Evolutionary conservation across 2,888 invertebrate genomes (phyloP), one percentile per base, ranked within the genome.

Genomic region (Aphodius sticticus): DNA sequence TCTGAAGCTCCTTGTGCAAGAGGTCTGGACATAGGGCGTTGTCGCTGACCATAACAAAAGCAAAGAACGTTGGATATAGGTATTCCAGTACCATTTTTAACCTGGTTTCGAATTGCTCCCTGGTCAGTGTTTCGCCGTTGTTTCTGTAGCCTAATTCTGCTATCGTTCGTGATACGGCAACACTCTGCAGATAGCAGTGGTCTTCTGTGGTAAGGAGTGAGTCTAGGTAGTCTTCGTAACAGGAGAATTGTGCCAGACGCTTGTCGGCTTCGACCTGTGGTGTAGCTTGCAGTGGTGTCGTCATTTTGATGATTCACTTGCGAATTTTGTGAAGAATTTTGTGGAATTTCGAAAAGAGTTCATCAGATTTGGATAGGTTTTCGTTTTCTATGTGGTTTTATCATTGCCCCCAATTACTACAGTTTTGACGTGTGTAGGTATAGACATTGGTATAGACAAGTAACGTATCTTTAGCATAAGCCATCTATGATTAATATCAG

Each of bases 151-250:
- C 97, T 83, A 96, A 90, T 86, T 95, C 94, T 16, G 95, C 95
- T 69, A 97, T 90, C 85, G 92, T 92, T 76, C 95, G 91, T 0
- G 95, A 93, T 36, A 93, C 90, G n/a, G 90, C 90, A 76, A 93
- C 92, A 87, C 94, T 96, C 85, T 93, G 92, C 71, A 97, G 89
- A 86, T 95, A 96, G 82, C 92, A 92, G 4, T 95, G 89, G 89
- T 97, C 97, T 80, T 92, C 90, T 0, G 92, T 90, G 26, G 93
- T 94, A 74, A 95, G 92, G 77, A 96, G 92, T 0, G 96, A 96
- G 86, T 96, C 94, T 82, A 97, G 88, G 88, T 97, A 97, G 38
- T 96, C 95, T 81, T 96, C 94, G 90, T 96, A 96, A 9, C 91
- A 92, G 15, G 92, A 90, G 84, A 92, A 94, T n/a, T 90, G 86